Conservation (phyloP, 2,797 vertebrate genomes). For the Syngnathus rostellatus region DNA sequence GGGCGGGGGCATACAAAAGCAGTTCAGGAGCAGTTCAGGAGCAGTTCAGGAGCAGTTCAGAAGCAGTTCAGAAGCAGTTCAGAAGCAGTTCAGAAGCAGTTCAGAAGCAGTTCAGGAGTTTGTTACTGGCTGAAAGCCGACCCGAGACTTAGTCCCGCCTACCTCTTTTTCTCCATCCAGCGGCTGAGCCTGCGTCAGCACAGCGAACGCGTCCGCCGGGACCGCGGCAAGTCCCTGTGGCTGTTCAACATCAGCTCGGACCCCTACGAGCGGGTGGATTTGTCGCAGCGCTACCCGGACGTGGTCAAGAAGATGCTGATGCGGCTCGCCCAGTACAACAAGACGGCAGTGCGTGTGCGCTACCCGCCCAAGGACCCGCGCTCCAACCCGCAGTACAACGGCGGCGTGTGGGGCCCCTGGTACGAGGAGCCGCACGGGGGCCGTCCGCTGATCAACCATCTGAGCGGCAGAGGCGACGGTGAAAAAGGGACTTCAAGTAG, state of each 20-base stretch:
- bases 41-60: too few species aligned
- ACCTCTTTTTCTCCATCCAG: slow-evolving; percentile 58
- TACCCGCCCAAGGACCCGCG: slow-evolving; percentile 90
- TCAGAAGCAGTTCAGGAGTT: too few species aligned
- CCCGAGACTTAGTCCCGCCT: not conserved
- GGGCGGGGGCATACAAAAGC: too few species aligned
- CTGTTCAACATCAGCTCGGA: slow-evolving; percentile 96
- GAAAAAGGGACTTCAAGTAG: too few species aligned
- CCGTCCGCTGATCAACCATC: slow-evolving; percentile 62
- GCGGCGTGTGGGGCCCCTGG: slow-evolving; percentile 96
- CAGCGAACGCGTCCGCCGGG: slow-evolving; percentile 79
- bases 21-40: too few species aligned
- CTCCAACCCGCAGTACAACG: slow-evolving; percentile 90
- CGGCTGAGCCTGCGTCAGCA: slow-evolving; percentile 83
- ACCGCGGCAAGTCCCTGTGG: slow-evolving; percentile 86
- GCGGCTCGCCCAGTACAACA: slow-evolving; percentile 83
- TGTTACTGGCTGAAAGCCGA: not conserved
- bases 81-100: too few species aligned
- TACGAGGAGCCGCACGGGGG: slow-evolving; percentile 74
- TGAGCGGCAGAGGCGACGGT: slow-evolving; percentile 53
- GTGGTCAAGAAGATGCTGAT: slow-evolving; percentile 85
- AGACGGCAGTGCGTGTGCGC: slow-evolving; percentile 84
- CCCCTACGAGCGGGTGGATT: slow-evolving; percentile 88
- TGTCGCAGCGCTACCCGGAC: slow-evolving; percentile 78
- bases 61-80: too few species aligned